Evolutionary conservation across 2,797 vertebrate species (phyloP), one percentile per base, ranked within the genome.

Genomic region (Rhodeus uyekii): DNA sequence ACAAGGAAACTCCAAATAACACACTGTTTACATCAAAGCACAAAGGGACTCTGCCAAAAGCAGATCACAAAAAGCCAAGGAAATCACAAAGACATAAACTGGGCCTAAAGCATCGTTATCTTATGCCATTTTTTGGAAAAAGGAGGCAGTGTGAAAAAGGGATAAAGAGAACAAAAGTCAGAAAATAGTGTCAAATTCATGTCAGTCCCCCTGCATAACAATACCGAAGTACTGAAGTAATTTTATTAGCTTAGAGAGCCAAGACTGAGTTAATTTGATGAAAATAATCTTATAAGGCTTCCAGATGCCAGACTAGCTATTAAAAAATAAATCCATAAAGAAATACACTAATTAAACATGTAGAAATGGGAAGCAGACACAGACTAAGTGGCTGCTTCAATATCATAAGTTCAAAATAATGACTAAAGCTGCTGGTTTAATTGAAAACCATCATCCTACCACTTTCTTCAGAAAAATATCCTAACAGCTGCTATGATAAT

Each of bases 161-260:
- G 44, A 68, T 29, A 68, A 44, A 58, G 19, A 84, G n/a, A 80
- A 18, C 12, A 65, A 60, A 55, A 68, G 10, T 39, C 12, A 60
- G 24, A 38, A 22, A 46, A 60, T 42, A 32, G 13, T 46, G 24
- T 38, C 27, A 42, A 72, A 80, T 55, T 69, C n/a, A 46, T 44
- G 39, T 3, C 18, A 38, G 42, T 73, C 50, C 38, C 27, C 79
- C 32, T 76, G 64, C 39, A 29, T 38, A 4, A 73, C 8, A 8
- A 80, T 27, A 73, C 77, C 84, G 87, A 78, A 84, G 68, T 90
- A 92, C 89, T 91, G 83, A 83, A 85, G 85, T 93, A 91, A 92
- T 92, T 91, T 90, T 92, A 93, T 93, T 92, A 91, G 90, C 89
- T 90, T 87, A 86, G 85, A 84, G 85, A 84, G 46, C 75, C 84